A percentile compares a stretch with the other conserved stretches of the same genome.
These are phyloP conservation scores for Nixonia krombeini DNA, from an alignment of 1,140 invertebrate genomes.

Conservation along the genomic window DNA sequence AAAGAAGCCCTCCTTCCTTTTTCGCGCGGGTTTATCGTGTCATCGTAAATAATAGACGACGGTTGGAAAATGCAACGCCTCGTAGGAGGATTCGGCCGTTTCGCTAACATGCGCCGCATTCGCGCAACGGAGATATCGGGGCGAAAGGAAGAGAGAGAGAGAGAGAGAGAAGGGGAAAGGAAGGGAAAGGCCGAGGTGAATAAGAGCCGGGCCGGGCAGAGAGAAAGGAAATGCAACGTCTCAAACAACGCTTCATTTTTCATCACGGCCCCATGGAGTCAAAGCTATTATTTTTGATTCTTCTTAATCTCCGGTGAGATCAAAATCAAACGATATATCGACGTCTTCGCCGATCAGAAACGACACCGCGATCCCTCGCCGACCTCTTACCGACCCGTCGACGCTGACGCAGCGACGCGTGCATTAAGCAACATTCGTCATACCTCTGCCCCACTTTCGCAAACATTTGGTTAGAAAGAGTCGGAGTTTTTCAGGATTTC, in stretches of 20 bases:
- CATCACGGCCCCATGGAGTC: constrained; percentile 35
- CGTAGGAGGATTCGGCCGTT: constrained; percentile 39
- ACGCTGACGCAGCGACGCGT: too few species aligned
- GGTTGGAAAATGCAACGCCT: constrained; percentile 37
- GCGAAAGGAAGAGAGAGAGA: too few species aligned
- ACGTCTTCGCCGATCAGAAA: constrained; percentile 25
- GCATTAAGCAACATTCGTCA: too few species aligned
- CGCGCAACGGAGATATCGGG: constrained; percentile 32
- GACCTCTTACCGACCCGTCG: too few species aligned
- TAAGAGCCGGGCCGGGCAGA: too few species aligned
- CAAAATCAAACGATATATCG: constrained; percentile 24
- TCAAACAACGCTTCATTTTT: constrained; percentile 46
- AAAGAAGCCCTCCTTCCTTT: constrained; percentile 28
- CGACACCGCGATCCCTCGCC: too few species aligned
- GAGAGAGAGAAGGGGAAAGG: constrained; percentile 16
- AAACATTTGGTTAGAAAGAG: too few species aligned
- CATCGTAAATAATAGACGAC: constrained; percentile 46
- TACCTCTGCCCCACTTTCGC: too few species aligned
- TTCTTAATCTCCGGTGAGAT: constrained; percentile 23
- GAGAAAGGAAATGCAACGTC: constrained; percentile 30
- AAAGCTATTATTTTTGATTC: constrained; percentile 16
- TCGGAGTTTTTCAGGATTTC: too few species aligned
- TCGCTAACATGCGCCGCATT: constrained; percentile 31
- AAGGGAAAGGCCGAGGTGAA: too few species aligned
- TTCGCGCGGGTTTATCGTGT: constrained; percentile 36